Base-by-base conservation (phyloP, 2,888 invertebrate species). In the Liodrosophila aerea region DNA sequence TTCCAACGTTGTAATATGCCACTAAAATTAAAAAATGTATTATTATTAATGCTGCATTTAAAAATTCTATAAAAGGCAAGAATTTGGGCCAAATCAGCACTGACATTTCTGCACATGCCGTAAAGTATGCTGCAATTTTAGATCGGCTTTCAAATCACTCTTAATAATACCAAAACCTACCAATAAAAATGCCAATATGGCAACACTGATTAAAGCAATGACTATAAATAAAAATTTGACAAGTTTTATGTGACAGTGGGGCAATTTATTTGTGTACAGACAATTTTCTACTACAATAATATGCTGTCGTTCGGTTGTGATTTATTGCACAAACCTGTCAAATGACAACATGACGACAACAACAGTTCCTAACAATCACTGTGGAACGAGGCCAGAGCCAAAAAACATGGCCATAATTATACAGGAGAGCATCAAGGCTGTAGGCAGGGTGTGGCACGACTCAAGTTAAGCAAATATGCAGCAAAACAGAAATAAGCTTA, bases 271-370 rank as follows among this genome's bases (percentile, higher is more conserved):
- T 53, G 43, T 62, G 44, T 62, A 62, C 60, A 57, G 65, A 56
- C 64, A 64, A 54, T 46, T 45, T 51, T 45, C 44, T 49, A 37
- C 22, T 4, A 33, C 54, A 44, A 57, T 18, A 53, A 73, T 64
- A 60, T 45, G 52, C 9, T 66, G 69, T 43, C 46, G 41, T 43
- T 30, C 74, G 40, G 56, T 53, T 73, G 63, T 81, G 81, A 81
- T 81, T 77, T 77, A 83, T 81, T 75, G 75, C 63, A 34, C 64
- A 59, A 59, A 60, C 45, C 51, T 70, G 66, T 36, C 62, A 53
- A 45, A 51, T 65, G 76, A 83, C 78, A 73, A 73, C 39, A 39
- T 63, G 74, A 43, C 63, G 58, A 46, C 64, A 47, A 12, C 5
- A 16, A 33, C 2, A 39, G 11, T 22, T 4, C 22, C 22, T n/a